Percentiles rank a stretch among this genome's conserved stretches.
phyloP scores from a whole-genome alignment of 1,140 invertebrate species.

The Bombyx mandarina region DNA sequence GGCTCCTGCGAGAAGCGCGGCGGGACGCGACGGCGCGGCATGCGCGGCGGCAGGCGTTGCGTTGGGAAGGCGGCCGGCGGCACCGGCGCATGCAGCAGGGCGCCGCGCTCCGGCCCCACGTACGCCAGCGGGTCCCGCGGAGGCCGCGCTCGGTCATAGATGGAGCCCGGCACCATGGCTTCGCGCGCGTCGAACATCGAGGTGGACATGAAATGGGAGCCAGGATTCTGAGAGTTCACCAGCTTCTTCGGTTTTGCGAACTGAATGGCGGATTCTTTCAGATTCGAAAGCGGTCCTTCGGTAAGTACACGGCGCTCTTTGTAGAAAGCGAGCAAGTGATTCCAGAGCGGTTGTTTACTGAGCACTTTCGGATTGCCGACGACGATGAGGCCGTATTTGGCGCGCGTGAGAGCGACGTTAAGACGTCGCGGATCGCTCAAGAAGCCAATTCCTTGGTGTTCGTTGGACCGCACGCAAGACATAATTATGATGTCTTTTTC shows the following conservation, averaged over 20 bases:
- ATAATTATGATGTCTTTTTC: slow-evolving; percentile 99
- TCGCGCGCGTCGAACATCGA: slow-evolving; percentile 94
- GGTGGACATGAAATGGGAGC: slow-evolving; percentile 97
- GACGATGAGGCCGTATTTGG: slow-evolving; percentile 98
- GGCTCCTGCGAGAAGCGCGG: slow-evolving; percentile 70
- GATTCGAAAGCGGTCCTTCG: slow-evolving; percentile 97
- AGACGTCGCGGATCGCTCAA: slow-evolving; percentile 97
- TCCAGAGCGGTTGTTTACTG: slow-evolving; percentile 98
- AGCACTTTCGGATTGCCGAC: slow-evolving; percentile 99
- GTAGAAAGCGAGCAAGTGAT: slow-evolving; percentile 97
- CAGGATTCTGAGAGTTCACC: slow-evolving; percentile 94
- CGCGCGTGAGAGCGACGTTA: slow-evolving; percentile 97
- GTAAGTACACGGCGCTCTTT: slow-evolving; percentile 98
- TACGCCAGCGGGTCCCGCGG: slow-evolving; percentile 89
- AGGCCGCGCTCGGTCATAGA: slow-evolving; percentile 71
- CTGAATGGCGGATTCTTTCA: slow-evolving; percentile 97
- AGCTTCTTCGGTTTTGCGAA: slow-evolving; percentile 98
- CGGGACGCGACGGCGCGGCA: slow-evolving; percentile 25
- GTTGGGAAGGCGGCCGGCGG: slow-evolving; percentile 85
- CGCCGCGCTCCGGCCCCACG: slow-evolving; percentile 89
- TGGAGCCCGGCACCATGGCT: slow-evolving; percentile 87
- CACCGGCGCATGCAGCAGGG: slow-evolving; percentile 83
- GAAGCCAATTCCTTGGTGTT: slow-evolving; percentile 97
- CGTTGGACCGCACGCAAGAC: slow-evolving; percentile 93
- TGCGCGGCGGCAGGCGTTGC: slow-evolving; percentile 42